Conservation (phyloP, 2,797 vertebrate species). For the Micromesistius poutassou region DNA sequence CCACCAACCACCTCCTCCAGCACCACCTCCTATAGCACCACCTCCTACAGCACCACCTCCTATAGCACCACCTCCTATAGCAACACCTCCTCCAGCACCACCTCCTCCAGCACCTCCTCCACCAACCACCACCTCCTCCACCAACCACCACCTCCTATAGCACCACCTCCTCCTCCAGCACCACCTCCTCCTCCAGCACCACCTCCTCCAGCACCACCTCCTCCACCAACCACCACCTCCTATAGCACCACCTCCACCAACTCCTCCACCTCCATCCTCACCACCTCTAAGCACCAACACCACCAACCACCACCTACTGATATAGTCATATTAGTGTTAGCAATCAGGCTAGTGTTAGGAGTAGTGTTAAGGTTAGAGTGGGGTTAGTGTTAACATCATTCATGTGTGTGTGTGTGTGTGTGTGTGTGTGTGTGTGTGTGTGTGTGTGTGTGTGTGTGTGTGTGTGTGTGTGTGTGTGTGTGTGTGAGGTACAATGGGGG, state of each 20-base stretch:
- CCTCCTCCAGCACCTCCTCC: conserved; percentile 46
- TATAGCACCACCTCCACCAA: too few species aligned
- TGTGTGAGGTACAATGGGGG: conserved; percentile 50
- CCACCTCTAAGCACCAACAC: too few species aligned
- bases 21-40: conserved; percentile 42
- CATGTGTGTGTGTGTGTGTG: background rate
- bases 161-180: too few species aligned
- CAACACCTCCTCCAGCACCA: conserved; percentile 14
- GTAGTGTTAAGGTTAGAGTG: background rate
- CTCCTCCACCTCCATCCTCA: too few species aligned
- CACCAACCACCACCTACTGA: background rate
- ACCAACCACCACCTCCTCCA: conserved; percentile 31
- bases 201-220: too few species aligned
- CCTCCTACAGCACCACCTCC: conserved; percentile 23
- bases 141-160: background rate
- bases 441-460: conserved; percentile 12
- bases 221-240: background rate
- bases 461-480: background rate
- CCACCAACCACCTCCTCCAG: background rate
- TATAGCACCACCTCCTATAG: too few species aligned
- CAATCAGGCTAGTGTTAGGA: background rate
- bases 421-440: conserved; percentile 2
- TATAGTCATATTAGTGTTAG: background rate
- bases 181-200: too few species aligned
- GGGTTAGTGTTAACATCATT: too few species aligned